These are phyloP conservation scores for Neotoxoptera formosana DNA, from an alignment of 1,140 invertebrate genomes.

Conservation along the genomic window DNA sequence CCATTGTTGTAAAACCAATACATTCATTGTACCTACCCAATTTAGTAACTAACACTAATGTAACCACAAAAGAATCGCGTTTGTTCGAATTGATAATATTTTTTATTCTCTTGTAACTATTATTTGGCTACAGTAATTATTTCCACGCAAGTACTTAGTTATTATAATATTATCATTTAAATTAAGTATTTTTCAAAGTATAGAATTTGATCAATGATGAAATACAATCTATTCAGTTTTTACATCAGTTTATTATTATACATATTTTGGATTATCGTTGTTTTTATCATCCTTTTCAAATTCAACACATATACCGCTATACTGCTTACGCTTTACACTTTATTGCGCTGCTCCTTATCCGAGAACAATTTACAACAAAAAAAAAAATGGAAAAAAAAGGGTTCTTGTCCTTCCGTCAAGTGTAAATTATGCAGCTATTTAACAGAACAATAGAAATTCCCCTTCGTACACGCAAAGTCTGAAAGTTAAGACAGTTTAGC, in stretches of 20 bases:
- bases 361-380: not conserved
- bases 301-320: not conserved
- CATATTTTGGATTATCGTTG: not conserved
- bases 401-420: not conserved
- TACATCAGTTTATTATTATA: not conserved
- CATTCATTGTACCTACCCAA: not conserved
- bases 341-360: not conserved
- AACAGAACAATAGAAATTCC: not conserved
- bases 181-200: not conserved
- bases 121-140: not conserved
- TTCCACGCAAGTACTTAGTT: not conserved
- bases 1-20: not conserved
- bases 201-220: not conserved
- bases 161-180: not conserved
- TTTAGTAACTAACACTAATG: not conserved
- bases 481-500: not conserved
- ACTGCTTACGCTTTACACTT: too few relatives aligned
- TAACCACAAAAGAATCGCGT: not conserved
- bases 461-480: not conserved
- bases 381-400: not conserved
- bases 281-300: not conserved
- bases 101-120: not conserved
- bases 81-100: not conserved
- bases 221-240: not conserved
- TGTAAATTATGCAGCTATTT: constrained; percentile 24